Conservation (phyloP, 2,888 invertebrate species). For the Linyphia triangularis region DNA sequence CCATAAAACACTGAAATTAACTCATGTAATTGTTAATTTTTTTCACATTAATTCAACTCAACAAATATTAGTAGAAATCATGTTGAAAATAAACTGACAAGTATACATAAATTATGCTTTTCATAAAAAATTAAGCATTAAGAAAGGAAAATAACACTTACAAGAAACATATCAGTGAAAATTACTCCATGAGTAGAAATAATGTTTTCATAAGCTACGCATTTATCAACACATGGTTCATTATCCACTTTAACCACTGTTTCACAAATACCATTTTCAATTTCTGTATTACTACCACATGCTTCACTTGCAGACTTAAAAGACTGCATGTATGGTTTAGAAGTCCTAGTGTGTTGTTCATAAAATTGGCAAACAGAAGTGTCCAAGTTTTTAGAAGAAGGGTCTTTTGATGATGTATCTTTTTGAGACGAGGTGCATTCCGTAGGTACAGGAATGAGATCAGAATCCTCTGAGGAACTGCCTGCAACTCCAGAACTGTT, state of each 20-base stretch:
- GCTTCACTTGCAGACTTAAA: background rate
- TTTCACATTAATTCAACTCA: no score
- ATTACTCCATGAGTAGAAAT: background rate
- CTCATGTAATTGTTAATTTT: no score
- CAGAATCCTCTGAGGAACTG: background rate
- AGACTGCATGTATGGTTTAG: background rate
- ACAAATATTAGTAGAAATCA: no score
- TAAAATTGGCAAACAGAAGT: background rate
- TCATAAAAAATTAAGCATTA: no score
- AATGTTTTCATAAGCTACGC: background rate
- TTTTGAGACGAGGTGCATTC: background rate
- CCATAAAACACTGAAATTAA: no score
- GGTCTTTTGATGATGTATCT: background rate
- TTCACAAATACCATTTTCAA: background rate
- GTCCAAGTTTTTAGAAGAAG: background rate
- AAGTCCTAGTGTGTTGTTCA: background rate
- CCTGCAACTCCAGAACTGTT: background rate
- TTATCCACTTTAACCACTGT: background rate
- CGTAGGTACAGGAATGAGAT: background rate
- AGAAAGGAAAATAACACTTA: background rate
- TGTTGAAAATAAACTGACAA: no score
- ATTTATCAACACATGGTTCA: background rate
- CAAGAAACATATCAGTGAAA: constrained; percentile 9
- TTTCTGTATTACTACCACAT: background rate
- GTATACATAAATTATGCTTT: no score